Evolutionary conservation across 2,888 invertebrate species (phyloP).

Genomic region (Hydriomena furcata): DNA sequence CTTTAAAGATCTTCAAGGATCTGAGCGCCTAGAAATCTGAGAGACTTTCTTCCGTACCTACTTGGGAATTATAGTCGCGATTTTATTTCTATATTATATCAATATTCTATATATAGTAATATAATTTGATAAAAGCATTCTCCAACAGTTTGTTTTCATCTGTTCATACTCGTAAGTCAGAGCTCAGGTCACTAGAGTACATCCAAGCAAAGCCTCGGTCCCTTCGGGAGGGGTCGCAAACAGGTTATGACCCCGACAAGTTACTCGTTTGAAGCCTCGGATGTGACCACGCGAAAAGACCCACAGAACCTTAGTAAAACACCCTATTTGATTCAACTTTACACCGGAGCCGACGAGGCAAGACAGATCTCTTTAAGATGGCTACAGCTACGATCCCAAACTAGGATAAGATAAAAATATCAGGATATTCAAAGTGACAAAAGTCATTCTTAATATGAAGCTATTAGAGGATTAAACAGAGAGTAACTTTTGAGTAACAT

Average conservation of each 20-base stretch:
- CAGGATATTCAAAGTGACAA: conserved; percentile 59
- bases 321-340: conserved; percentile 39
- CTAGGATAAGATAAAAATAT: conserved; percentile 79
- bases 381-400: conserved; percentile 64
- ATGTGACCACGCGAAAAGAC: conserved; percentile 61
- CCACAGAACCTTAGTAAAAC: conserved; percentile 47
- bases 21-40: no score
- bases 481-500: neutral
- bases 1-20: no score
- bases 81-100: no score
- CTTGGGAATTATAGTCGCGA: no score
- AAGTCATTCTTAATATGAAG: conserved; percentile 50
- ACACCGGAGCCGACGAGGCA: conserved; percentile 37
- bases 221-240: conserved; percentile 81
- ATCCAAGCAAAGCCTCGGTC: conserved; percentile 66
- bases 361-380: conserved; percentile 48
- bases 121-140: no score
- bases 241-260: conserved; percentile 83
- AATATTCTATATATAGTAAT: no score
- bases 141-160: conserved; percentile 45
- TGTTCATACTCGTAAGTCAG: conserved; percentile 53
- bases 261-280: conserved; percentile 77
- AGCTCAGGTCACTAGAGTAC: conserved; percentile 73
- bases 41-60: no score
- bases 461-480: conserved; percentile 23